These are phyloP conservation scores for Leucopternis melanops DNA, from an alignment of 2,113 vertebrate genomes.

Conservation along the genomic window DNA sequence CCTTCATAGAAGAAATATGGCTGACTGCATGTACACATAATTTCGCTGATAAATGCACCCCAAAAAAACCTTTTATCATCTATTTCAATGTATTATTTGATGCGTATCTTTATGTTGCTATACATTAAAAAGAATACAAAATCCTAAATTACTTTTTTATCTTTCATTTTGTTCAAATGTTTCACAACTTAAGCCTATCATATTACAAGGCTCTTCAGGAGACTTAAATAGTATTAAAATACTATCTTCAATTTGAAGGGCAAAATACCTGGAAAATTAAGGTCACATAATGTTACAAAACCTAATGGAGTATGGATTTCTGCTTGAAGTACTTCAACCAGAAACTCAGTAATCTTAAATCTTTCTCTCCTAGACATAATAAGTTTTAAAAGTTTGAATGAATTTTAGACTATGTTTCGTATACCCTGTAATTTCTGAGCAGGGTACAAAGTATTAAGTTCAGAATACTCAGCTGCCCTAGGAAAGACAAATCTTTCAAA, in stretches of 20 bases:
- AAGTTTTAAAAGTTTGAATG: constrained; percentile 66
- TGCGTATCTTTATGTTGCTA: constrained; percentile 1
- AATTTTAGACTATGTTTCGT: constrained; percentile 53
- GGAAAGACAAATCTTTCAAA: background rate
- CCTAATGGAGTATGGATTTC: constrained; percentile 73
- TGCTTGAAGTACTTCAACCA: constrained; percentile 66
- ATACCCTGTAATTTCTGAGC: constrained; percentile 48
- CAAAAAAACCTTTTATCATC: background rate
- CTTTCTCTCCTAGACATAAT: constrained; percentile 57
- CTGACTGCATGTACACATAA: background rate
- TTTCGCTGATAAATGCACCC: background rate
- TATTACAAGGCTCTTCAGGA: constrained; percentile 55
- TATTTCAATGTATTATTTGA: background rate
- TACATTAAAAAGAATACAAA: background rate
- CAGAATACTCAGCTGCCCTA: background rate
- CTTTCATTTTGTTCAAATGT: constrained; percentile 60
- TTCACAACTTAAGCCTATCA: constrained; percentile 53
- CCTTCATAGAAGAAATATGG: background rate
- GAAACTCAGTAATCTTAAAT: constrained; percentile 69
- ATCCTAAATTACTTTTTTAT: constrained; percentile 46
- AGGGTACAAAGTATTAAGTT: constrained; percentile 14
- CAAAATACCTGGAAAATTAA: constrained; percentile 77
- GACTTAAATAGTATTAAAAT: constrained; percentile 70
- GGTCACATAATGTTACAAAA: constrained; percentile 66
- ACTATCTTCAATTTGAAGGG: constrained; percentile 68